These are phyloP conservation scores for Scrobipalpa atriplicella DNA, from an alignment of 2,888 invertebrate genomes.

Conservation along the genomic window DNA sequence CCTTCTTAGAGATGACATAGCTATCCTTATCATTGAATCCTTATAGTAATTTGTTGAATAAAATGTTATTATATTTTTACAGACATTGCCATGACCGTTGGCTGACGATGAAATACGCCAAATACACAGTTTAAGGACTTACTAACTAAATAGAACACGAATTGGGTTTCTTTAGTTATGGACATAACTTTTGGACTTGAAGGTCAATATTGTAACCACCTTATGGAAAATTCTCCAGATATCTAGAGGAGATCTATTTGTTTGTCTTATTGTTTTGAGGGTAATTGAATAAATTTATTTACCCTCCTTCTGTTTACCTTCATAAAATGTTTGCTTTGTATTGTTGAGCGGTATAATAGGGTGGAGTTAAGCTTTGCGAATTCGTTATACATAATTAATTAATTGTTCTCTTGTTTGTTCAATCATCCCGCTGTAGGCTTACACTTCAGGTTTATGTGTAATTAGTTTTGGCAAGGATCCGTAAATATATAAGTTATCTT, in stretches of 20 bases:
- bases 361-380: neutral
- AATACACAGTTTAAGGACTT: too few species aligned
- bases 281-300: constrained; percentile 17
- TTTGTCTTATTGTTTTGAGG: neutral
- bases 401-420: constrained; percentile 17
- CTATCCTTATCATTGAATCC: too few species aligned
- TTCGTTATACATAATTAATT: neutral
- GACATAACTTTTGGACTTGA: neutral
- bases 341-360: constrained; percentile 8
- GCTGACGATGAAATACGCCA: too few species aligned
- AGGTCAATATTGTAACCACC: neutral
- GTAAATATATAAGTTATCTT: neutral
- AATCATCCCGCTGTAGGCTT: neutral
- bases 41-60: too few species aligned
- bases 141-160: too few species aligned
- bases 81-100: too few species aligned
- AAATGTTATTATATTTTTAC: too few species aligned
- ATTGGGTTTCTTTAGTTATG: too few species aligned
- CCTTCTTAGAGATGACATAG: too few species aligned
- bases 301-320: neutral
- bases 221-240: neutral
- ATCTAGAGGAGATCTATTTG: neutral
- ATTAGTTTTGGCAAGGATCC: neutral
- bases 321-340: constrained; percentile 15
- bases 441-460: neutral